Evolutionary conservation across 2,113 vertebrate species (phyloP), one percentile per base, ranked within the genome.

Genomic region (Pelecanus crispus): DNA sequence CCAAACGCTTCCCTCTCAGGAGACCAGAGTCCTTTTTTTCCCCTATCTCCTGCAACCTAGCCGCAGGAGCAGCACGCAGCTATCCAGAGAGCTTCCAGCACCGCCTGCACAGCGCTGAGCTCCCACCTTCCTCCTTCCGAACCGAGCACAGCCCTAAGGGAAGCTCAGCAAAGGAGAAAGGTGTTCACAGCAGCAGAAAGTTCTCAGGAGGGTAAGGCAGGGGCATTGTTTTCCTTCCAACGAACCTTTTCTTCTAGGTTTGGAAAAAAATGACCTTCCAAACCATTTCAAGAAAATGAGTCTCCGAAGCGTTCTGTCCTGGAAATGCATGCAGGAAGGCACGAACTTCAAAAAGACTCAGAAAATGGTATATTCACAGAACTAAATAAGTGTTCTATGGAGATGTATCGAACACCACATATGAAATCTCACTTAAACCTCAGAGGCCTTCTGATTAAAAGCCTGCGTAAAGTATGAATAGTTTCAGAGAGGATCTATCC

Each of bases 91-190:
- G 42, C 55, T 8, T 31, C 65, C 53, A 31, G 17, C 59, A 7
- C 26, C 4, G 3, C 68, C 29, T 6, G 45, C 20, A 1, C 38
- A 12, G 75, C 6, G 1, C 47, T 2, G 4, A 18, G 71, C 55
- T 36, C 58, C 13, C 63, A 9, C 19, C 83, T 25, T 32, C 84
- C 44, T 53, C 50, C 36, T 78, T 15, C 74, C 4, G 20, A 14
- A 1, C 10, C 81, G 47, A 70, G 2, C 36, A 17, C 21, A 8
- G 62, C 71, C 56, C 26, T 2, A 1, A 11, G 10, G 42, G 58
- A 6, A 18, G 40, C 2, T 13, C 59, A 26, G 2, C 45, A 10
- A 1, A 2, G 2, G 15, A 42, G 28, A 25, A 74, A 44, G 55
- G 58, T 16, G 44, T 58, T 11, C 36, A 11, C 4, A 28, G 80